A percentile compares a stretch with the other conserved stretches of the same genome.
These are phyloP conservation scores for Choloepus didactylus DNA, from an alignment of 2,797 vertebrate genomes.

Conservation along the genomic window DNA sequence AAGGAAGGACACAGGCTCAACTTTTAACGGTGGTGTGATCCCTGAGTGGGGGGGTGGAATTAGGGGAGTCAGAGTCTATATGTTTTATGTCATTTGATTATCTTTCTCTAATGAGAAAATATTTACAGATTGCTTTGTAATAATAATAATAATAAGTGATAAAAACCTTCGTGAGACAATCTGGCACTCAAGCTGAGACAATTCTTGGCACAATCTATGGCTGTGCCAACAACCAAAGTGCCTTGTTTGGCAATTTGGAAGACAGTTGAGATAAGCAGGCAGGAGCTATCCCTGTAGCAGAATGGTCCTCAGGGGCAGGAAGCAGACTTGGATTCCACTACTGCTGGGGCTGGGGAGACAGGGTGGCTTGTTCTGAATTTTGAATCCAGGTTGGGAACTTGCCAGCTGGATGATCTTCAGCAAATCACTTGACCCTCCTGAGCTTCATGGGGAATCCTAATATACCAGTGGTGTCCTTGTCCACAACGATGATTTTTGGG, in stretches of 20 bases:
- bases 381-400: not conserved
- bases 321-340: no score
- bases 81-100: not conserved
- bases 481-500: not conserved
- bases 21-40: not conserved
- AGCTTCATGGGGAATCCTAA: not conserved
- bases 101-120: not conserved
- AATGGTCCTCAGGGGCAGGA: fast-evolving
- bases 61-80: not conserved
- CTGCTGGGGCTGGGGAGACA: fast-evolving
- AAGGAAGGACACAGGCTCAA: not conserved
- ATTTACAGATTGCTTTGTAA: not conserved
- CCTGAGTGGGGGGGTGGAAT: not conserved
- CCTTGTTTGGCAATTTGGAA: not conserved
- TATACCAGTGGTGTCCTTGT: fast-evolving
- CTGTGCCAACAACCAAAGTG: not conserved
- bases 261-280: not conserved
- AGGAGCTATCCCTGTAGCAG: not conserved
- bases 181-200: not conserved
- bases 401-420: not conserved
- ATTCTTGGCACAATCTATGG: fast-evolving
- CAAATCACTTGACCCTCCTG: fast-evolving
- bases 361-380: not conserved
- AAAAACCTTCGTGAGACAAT: not conserved
- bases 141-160: not conserved